Base-by-base conservation (phyloP, 2,113 vertebrate genomes). In the Saccopteryx leptura region DNA sequence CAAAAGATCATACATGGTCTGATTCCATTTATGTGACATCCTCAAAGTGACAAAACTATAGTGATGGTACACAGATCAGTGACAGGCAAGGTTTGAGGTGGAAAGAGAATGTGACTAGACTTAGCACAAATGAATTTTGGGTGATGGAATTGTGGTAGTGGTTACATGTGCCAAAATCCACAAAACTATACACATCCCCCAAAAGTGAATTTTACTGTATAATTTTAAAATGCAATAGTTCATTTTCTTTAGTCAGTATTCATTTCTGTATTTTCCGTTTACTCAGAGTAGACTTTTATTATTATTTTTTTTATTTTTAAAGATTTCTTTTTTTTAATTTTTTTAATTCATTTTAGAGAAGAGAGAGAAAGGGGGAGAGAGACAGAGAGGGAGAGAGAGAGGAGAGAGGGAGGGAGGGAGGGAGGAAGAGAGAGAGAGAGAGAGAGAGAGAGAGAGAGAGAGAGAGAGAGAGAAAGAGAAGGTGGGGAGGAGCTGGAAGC, bases 31-130 rank as follows among this genome's bases (percentile, higher is more conserved):
- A 91, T 75, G 23, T 81, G 80, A 85, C 14, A 82, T 56, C n/a
- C 74, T 79, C 75, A 92, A 91, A 92, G 83, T 82, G 72, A 94
- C 39, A 94, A 94, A 94, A 82, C 33, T 88, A 79, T 60, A 84
- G 66, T 81, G 50, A 94, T 7, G 15, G 68, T 61, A 31, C 48
- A 93, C 17, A 83, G 61, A 93, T 69, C 31, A 95, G 17, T 83
- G 69, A 80, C 31, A 82, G 31, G 58, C 58, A 91, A 33, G 46
- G 24, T 52, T 68, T 85, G 12, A 17, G 21, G 13, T 65, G 21
- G 5, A 39, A 85, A 66, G 33, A 85, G 46, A 71, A 7, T 87
- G 13, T 90, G 52, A 79, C 26, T 74, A 94, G 48, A 88, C 54
- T 24, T 78, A 90, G 46, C 46, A 88, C 39, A 80, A 87, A 92